Evolutionary conservation across 1,140 invertebrate species (phyloP), one percentile per base, ranked within the genome.

Genomic region (Arion vulgaris): DNA sequence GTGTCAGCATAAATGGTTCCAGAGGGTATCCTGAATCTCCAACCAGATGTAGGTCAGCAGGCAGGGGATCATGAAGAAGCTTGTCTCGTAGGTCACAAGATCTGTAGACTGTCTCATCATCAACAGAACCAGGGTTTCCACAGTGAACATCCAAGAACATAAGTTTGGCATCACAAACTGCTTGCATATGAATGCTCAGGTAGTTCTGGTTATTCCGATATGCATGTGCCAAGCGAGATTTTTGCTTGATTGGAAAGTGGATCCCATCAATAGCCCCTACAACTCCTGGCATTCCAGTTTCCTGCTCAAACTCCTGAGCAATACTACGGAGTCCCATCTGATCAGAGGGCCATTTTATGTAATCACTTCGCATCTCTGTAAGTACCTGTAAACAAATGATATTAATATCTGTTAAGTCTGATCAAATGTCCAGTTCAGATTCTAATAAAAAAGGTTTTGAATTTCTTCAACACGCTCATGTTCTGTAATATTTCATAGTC

Each of bases 251-350:
- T 78, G 91, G 92, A 39, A 93, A 87, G 85, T 93, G 90, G 89
- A 86, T 92, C 88, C 85, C 92, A 89, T 90, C 93, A 88, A 90
- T 91, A 87, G 90, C 85, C 88, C 93, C 88, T 89, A 90, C 83
- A 88, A 93, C 91, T 75, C 88, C 53, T 88, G 92, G 86, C 66
- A 85, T 73, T 32, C 72, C 79, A 75, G 80, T 81, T 39, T 80
- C 68, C 15, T 81, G 73, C 38, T 85, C 57, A 80, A 85, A 85
- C 38, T 79, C 77, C 53, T 80, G 79, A 39, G 76, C 57, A 74
- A 71, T 74, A 75, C 41, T 83, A 71, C 72, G 68, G 62, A 69
- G 76, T 38, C 45, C 82, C 28, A 72, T 75, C 49, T 57, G 81
- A 78, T 79, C 80, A 75, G 34, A 62, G 26, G 41, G 78, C 41